Evolutionary conservation across 2,888 invertebrate genomes (phyloP).

Genomic region (Microplitis manilae): DNA sequence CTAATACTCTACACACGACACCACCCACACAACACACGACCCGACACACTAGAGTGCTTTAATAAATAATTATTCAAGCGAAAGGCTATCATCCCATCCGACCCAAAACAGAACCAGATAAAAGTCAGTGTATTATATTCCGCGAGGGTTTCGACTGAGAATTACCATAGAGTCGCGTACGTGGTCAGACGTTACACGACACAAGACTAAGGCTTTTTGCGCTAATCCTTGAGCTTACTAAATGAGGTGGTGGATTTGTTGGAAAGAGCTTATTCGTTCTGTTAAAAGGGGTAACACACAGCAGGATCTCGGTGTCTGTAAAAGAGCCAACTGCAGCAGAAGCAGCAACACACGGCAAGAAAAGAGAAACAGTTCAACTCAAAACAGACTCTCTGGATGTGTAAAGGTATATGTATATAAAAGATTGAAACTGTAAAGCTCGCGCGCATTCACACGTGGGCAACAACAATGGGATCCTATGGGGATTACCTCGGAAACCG

Average conservation of each 20-base stretch:
- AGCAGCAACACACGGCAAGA: constrained; percentile 35
- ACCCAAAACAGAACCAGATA: not conserved
- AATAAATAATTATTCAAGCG: constrained; percentile 16
- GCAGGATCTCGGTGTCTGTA: constrained; percentile 25
- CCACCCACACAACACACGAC: not conserved
- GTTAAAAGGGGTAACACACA: constrained; percentile 40
- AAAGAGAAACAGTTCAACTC: constrained; percentile 44
- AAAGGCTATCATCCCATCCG: not conserved
- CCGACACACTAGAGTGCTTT: not conserved
- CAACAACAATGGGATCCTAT: constrained; percentile 66
- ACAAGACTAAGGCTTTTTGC: constrained; percentile 66
- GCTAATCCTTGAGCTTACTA: constrained; percentile 67
- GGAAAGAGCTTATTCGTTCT: constrained; percentile 68
- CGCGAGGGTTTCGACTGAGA: constrained; percentile 46
- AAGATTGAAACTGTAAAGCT: constrained; percentile 64
- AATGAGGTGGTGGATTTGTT: constrained; percentile 72
- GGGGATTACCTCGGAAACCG: constrained; percentile 63
- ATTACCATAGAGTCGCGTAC: constrained; percentile 65
- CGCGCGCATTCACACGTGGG: constrained; percentile 62
- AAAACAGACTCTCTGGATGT: not conserved
- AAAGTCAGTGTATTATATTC: constrained; percentile 18
- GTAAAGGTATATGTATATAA: constrained; percentile 46
- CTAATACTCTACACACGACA: not conserved
- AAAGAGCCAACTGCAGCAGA: constrained; percentile 26
- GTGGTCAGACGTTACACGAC: constrained; percentile 66